phyloP scores from a whole-genome alignment of 2,888 invertebrate species.

The Junonia oenone region DNA sequence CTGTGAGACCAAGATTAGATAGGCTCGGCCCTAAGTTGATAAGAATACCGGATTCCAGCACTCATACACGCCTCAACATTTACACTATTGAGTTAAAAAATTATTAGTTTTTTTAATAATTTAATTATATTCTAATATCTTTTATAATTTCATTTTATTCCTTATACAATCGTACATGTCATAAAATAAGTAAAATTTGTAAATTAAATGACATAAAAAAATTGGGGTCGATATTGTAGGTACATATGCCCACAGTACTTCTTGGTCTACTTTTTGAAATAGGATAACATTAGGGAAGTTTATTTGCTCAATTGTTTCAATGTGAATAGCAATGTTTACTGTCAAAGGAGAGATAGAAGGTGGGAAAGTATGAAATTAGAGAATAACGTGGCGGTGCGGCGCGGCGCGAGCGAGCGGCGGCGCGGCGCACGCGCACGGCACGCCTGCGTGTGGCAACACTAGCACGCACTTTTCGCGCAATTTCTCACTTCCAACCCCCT shows the following conservation, averaged over 20 bases:
- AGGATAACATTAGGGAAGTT: not conserved
- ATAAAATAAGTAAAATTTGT: not conserved
- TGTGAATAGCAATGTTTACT: not conserved
- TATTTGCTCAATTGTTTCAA: not conserved
- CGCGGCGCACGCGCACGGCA: conserved; percentile 43
- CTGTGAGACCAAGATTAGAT: conserved; percentile 67
- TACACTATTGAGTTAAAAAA: not conserved
- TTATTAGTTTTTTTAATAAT: not conserved
- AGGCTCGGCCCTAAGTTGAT: conserved; percentile 66
- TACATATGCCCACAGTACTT: not conserved
- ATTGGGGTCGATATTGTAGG: not conserved
- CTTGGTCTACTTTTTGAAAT: not conserved
- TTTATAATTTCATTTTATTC: not conserved
- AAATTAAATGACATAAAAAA: not conserved
- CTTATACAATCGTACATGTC: not conserved
- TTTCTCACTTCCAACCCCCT: conserved; percentile 56
- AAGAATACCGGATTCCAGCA: conserved; percentile 56
- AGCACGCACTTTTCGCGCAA: conserved; percentile 49
- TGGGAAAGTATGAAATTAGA: not conserved
- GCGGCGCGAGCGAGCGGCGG: conserved; percentile 20
- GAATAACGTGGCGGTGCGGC: conserved; percentile 8
- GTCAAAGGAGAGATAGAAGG: not conserved
- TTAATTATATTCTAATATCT: not conserved
- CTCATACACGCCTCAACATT: conserved; percentile 42
- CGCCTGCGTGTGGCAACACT: conserved; percentile 67